phyloP scores from a whole-genome alignment of 2,888 invertebrate genomes.

The Branchipolynoe longqiensis region DNA sequence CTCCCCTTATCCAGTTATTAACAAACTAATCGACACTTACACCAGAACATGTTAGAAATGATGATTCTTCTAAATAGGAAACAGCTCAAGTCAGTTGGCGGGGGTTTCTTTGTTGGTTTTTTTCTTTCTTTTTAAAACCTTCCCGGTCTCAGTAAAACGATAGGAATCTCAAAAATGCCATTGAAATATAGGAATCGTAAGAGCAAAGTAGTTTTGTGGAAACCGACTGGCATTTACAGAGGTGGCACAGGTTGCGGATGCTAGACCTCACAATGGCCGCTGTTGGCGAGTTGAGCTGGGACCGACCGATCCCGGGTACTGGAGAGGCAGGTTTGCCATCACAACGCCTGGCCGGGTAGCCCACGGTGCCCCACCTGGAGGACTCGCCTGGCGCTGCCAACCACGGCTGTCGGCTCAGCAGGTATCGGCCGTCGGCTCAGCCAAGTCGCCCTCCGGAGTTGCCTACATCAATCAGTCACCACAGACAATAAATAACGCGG shows the following conservation, averaged over 20 bases:
- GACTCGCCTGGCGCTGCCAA: background rate
- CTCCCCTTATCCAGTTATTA: background rate
- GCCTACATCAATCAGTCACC: constrained; percentile 29
- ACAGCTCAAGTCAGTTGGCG: too few relatives aligned
- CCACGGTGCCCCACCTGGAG: background rate
- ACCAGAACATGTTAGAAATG: background rate
- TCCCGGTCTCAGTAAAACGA: too few relatives aligned
- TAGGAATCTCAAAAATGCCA: too few relatives aligned
- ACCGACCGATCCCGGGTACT: too few relatives aligned
- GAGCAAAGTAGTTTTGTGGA: too few relatives aligned
- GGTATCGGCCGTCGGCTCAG: too few relatives aligned
- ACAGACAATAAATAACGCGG: too few relatives aligned
- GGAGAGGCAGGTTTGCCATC: too few relatives aligned
- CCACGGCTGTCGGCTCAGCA: background rate
- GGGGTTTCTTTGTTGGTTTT: background rate
- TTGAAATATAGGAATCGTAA: too few relatives aligned
- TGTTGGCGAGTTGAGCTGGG: constrained; percentile 10
- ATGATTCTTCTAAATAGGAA: background rate
- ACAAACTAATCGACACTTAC: constrained; percentile 13
- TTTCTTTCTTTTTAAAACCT: background rate
- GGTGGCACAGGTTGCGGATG: background rate
- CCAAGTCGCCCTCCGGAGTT: background rate
- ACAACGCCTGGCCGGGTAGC: background rate
- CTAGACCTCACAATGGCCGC: background rate
- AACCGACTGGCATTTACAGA: background rate